Conservation (phyloP, 2,113 vertebrate genomes). For the human (Homo sapiens) region DNA sequence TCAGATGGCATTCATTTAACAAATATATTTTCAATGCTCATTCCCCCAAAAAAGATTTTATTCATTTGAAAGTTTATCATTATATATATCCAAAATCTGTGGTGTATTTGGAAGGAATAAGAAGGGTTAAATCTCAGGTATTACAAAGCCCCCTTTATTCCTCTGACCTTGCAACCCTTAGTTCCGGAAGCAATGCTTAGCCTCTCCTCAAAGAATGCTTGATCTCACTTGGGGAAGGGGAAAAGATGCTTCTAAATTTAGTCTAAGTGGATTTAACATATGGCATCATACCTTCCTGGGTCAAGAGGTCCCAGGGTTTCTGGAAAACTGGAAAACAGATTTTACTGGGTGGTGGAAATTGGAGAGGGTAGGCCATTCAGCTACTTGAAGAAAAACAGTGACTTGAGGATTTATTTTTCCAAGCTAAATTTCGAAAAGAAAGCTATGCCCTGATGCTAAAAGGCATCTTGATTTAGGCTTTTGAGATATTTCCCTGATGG, state of each 20-base stretch:
- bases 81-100: neutral
- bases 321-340: conserved; percentile 55
- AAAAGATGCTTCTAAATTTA: conserved; percentile 70
- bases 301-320: conserved; percentile 65
- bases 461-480: conserved; percentile 35
- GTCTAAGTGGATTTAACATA: conserved; percentile 70
- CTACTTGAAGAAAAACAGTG: conserved; percentile 44
- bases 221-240: conserved; percentile 25
- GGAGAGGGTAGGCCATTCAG: conserved; percentile 31
- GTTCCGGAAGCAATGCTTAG: neutral
- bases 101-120: conserved; percentile 10
- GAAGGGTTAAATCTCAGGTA: conserved; percentile 40
- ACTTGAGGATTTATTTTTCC: conserved; percentile 32
- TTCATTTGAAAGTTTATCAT: neutral
- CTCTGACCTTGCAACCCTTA: neutral
- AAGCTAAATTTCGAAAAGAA: conserved; percentile 59
- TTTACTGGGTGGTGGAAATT: conserved; percentile 45
- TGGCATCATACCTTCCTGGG: conserved; percentile 59
- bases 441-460: conserved; percentile 3
- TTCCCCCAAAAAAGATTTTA: neutral
- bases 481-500: conserved; percentile 42
- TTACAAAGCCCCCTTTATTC: conserved; percentile 67
- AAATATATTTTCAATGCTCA: neutral
- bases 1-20: neutral
- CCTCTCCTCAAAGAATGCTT: neutral